Conservation (phyloP, 1,140 invertebrate species). For the Rhopalosiphum padi region DNA sequence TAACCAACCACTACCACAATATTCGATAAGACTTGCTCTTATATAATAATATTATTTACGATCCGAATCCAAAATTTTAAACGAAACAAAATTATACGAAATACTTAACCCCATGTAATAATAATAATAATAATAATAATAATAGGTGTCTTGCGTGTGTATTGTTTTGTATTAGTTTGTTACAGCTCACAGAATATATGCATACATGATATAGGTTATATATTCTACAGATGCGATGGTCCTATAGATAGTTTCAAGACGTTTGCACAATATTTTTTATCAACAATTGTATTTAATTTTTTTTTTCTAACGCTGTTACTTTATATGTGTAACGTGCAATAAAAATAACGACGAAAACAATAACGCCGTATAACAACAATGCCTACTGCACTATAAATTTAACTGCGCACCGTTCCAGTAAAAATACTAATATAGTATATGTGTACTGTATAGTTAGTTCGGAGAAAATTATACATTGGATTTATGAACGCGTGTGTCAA, state of each 20-base stretch:
- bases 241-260: neutral
- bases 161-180: neutral
- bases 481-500: neutral
- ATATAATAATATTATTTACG: neutral
- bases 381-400: neutral
- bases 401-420: neutral
- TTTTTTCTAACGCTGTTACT: neutral
- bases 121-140: neutral
- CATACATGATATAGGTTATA: too few species aligned
- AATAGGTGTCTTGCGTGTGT: neutral
- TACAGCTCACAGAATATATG: neutral
- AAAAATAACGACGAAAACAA: neutral
- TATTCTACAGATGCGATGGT: too few species aligned
- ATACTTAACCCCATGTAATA: neutral
- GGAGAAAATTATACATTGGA: neutral
- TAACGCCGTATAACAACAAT: neutral
- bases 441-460: neutral
- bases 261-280: neutral
- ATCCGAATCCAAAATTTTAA: neutral
- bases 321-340: neutral
- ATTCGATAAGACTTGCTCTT: neutral
- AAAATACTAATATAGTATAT: neutral
- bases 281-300: neutral
- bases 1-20: neutral
- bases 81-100: neutral